Percentiles rank a stretch among this genome's conserved stretches.
Conservation (phyloP, 1,140 invertebrate species). For the Drosophila sp. region DNA sequence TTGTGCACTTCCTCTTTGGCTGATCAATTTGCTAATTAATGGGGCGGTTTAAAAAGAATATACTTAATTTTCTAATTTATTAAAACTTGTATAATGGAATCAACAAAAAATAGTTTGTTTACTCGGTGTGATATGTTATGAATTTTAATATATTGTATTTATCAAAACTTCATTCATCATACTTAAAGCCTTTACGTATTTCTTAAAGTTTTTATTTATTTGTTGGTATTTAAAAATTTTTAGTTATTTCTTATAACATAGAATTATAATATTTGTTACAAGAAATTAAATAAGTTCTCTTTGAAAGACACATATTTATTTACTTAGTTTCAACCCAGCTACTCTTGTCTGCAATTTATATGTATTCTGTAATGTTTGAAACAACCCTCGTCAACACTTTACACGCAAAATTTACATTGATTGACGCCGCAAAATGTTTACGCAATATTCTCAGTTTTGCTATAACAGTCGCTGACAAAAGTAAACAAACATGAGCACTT, state of each 20-base stretch:
- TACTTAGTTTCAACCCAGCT: no score
- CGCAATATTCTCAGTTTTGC: constrained; percentile 32
- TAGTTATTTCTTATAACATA: no score
- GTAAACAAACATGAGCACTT: constrained; percentile 9
- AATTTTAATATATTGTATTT: no score
- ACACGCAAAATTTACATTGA: constrained; percentile 36
- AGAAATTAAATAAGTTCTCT: no score
- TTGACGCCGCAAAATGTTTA: constrained; percentile 27
- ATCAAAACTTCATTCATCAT: not conserved
- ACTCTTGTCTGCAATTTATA: not conserved
- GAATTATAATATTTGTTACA: no score
- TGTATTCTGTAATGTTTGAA: not conserved
- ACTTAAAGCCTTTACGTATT: not conserved
- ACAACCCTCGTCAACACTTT: constrained; percentile 8
- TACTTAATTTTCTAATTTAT: no score
- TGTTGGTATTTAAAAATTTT: not conserved
- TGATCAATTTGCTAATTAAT: not conserved
- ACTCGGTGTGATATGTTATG: not conserved
- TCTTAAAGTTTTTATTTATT: not conserved
- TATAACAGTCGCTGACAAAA: constrained; percentile 7
- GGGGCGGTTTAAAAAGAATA: not conserved
- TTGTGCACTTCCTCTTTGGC: constrained; percentile 17
- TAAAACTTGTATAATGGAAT: no score
- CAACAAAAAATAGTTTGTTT: not conserved
- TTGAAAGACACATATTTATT: no score